phyloP scores from a whole-genome alignment of 2,797 vertebrate species.

The Pterois miles region DNA sequence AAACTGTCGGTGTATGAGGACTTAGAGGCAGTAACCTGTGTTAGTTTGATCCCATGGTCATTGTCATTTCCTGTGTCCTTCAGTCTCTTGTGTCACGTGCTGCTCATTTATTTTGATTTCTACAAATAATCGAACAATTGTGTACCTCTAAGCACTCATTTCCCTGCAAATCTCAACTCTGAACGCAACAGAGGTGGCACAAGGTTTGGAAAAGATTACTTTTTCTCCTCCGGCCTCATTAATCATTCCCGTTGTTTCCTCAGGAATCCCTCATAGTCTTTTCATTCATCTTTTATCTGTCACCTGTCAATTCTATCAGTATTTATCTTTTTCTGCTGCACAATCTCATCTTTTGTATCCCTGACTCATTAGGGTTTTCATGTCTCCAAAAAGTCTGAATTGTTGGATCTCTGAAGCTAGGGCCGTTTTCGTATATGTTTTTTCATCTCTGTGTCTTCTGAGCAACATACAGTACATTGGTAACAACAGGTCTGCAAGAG shows the following conservation, averaged over 20 bases:
- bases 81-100: background rate
- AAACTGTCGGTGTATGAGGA: background rate
- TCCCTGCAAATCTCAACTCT: background rate
- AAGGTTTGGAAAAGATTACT: background rate
- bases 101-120: slow-evolving; percentile 2
- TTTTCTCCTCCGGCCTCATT: slow-evolving; percentile 10
- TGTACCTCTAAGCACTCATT: background rate
- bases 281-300: slow-evolving; percentile 17
- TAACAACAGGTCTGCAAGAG: background rate
- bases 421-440: background rate
- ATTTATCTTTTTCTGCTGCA: slow-evolving; percentile 4
- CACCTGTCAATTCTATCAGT: slow-evolving; percentile 17
- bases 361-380: background rate
- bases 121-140: background rate
- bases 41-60: background rate
- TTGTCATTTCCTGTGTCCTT: background rate
- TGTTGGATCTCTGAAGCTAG: background rate
- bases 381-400: background rate
- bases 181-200: background rate
- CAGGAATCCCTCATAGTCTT: background rate
- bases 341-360: background rate
- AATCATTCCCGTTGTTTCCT: background rate
- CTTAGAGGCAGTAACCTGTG: background rate
- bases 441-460: background rate
- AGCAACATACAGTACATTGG: background rate